Base-by-base conservation (phyloP, 2,797 vertebrate species). In the Bradypodion pumilum region DNA sequence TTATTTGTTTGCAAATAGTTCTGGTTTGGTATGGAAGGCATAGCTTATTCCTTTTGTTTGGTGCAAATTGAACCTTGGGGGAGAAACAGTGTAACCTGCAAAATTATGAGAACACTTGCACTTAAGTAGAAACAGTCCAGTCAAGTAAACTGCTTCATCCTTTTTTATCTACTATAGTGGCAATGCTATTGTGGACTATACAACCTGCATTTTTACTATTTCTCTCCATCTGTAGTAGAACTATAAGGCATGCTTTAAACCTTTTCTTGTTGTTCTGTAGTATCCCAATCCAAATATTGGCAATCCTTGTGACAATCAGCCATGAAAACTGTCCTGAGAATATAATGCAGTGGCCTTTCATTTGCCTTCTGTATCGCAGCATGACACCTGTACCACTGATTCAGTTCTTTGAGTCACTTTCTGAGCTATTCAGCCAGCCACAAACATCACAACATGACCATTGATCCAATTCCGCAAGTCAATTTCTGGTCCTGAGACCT, bases 1-100 rank as follows among this genome's bases (percentile, higher is more conserved):
- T 82, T 82, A 86, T 85, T 89, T 84, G 32, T 10, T 85, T 87
- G 12, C 19, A 83, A 85, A 42, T 6, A 1, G 79, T 85, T 85
- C 73, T 76, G 8, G 60, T 63, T n/a, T 70, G 3, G 25, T 35
- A 10, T 74, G 5, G 60, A 74, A 78, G 23, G 10, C 75, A 49
- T 56, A 81, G 1, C 23, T 87, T 78, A 77, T 68, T 59, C 16
- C 3, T 68, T 66, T 81, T 77, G 42, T 87, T 65, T 77, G 81
- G 68, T 84, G 16, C 56, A 69, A 80, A 29, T 3, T 56, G 19
- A 74, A 81, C 65, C 62, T 69, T 19, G 21, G 73, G 52, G 32
- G 73, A 88, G 1, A 86, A 72, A 77, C 76, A 44, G 2, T 78
- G 3, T 72, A 73, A 78, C 69, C 15, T 2, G 56, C 21, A 80